Percentiles rank a stretch among this genome's conserved stretches.
Conservation (phyloP, 2,797 vertebrate genomes). For the Vultur gryphus region DNA sequence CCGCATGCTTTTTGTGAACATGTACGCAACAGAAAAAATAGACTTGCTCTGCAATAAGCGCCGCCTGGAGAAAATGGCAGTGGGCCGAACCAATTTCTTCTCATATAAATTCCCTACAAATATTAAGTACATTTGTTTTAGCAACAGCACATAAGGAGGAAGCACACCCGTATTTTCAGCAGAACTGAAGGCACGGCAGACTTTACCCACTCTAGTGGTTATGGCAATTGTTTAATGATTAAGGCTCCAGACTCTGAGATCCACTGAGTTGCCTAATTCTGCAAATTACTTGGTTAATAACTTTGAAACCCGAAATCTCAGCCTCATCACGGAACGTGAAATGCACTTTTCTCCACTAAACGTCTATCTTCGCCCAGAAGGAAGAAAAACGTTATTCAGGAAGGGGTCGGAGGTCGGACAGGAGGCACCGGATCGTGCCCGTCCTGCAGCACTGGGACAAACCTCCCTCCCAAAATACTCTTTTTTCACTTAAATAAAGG, state of each 20-base stretch:
- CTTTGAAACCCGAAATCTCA: background rate
- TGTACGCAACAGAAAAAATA: accelerated
- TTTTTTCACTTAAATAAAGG: background rate
- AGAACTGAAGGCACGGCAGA: background rate
- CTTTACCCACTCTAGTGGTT: background rate
- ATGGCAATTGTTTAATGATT: background rate
- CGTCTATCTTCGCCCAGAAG: accelerated
- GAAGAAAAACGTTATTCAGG: no score
- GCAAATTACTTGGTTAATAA: background rate
- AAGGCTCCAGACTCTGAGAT: background rate
- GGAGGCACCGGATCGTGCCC: background rate
- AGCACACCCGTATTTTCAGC: accelerated
- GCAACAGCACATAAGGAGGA: background rate
- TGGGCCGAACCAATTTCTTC: accelerated
- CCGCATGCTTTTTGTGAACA: accelerated
- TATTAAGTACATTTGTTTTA: background rate
- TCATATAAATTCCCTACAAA: background rate
- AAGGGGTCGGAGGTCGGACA: accelerated
- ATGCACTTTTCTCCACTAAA: accelerated
- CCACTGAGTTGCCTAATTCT: accelerated
- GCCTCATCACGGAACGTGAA: accelerated
- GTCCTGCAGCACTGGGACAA: background rate
- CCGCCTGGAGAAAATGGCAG: background rate
- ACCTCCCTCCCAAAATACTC: background rate
- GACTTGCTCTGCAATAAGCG: background rate